phyloP scores from a whole-genome alignment of 2,113 vertebrate genomes.

The Oceanodroma tethys region DNA sequence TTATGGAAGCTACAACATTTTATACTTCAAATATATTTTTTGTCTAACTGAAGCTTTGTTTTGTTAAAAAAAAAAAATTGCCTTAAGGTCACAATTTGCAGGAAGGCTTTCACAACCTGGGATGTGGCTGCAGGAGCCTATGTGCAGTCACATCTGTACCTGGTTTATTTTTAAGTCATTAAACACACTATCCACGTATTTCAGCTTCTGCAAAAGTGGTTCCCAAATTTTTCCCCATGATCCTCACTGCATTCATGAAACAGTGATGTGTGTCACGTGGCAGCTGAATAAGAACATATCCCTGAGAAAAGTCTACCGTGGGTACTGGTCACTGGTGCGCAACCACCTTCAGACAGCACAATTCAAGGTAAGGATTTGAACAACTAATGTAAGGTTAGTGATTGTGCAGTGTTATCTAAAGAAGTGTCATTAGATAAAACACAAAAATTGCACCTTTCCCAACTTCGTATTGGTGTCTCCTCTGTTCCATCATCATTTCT shows the following conservation, averaged over 20 bases:
- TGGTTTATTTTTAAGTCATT: background rate
- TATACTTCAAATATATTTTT: slow-evolving; percentile 31
- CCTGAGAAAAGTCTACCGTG: background rate
- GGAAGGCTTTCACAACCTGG: too few relatives aligned
- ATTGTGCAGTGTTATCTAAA: background rate
- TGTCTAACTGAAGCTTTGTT: slow-evolving; percentile 15
- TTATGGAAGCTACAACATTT: slow-evolving; percentile 58
- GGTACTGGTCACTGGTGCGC: background rate
- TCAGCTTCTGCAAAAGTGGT: background rate
- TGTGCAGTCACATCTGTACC: too few relatives aligned
- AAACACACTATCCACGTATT: too few relatives aligned
- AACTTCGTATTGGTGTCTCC: background rate
- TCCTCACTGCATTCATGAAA: background rate
- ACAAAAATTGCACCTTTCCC: too few relatives aligned
- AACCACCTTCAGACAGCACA: background rate
- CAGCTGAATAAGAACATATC: background rate
- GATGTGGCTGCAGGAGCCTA: background rate
- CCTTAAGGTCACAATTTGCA: too few relatives aligned
- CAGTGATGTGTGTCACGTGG: fast-evolving
- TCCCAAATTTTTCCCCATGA: background rate
- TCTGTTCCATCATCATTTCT: background rate
- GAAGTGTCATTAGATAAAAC: too few relatives aligned
- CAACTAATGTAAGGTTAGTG: background rate
- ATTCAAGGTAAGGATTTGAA: background rate
- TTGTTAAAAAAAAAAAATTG: background rate